Conservation (phyloP, 2,113 vertebrate species). For the Hypanus sabinus region DNA sequence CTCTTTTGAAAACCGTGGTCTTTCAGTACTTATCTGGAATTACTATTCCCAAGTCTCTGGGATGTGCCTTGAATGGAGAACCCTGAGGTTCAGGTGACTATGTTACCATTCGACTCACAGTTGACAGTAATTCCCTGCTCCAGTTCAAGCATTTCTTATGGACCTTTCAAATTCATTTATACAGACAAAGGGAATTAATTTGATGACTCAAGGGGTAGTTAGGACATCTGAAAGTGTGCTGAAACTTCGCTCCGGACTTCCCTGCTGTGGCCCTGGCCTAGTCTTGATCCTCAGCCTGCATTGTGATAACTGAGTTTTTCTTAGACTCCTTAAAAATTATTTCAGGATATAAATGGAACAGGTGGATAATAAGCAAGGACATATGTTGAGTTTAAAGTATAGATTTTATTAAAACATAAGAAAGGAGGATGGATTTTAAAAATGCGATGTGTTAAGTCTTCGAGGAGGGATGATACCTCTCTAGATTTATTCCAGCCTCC, state of each 20-base stretch:
- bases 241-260: neutral
- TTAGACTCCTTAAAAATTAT: neutral
- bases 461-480: neutral
- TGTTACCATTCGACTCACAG: too few species aligned
- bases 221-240: neutral
- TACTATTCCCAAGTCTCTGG: too few species aligned
- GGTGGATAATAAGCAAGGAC: neutral
- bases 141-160: neutral
- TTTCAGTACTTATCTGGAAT: too few species aligned
- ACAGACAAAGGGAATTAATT: neutral
- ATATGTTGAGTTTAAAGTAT: neutral
- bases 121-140: neutral
- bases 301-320: neutral
- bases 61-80: too few species aligned
- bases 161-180: neutral
- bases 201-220: neutral
- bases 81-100: too few species aligned
- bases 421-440: neutral
- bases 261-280: neutral
- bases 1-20: too few species aligned
- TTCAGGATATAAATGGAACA: neutral
- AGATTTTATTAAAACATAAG: neutral
- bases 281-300: neutral
- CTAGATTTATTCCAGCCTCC: neutral
- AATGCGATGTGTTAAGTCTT: neutral